Conservation (phyloP, 2,888 invertebrate species). For the Charanyca ferruginea region DNA sequence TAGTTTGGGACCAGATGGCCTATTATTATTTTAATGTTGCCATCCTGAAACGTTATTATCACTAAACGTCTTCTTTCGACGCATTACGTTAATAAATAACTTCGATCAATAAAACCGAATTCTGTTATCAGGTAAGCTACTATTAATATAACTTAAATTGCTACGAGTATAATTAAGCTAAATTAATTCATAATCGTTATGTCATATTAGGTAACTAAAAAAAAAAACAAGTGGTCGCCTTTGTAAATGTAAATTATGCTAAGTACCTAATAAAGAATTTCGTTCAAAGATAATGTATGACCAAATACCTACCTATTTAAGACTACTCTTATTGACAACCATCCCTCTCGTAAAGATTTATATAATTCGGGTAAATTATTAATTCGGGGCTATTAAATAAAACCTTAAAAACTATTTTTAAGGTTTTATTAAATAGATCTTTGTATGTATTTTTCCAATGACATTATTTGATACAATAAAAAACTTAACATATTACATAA, state of each 20-base stretch:
- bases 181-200: conserved; percentile 22
- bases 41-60: too few relatives aligned
- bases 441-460: background rate
- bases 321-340: background rate
- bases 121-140: background rate
- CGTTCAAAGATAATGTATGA: background rate
- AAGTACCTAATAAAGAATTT: conserved; percentile 13
- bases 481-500: conserved; percentile 5
- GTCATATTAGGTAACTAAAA: background rate
- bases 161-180: conserved; percentile 23
- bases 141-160: conserved; percentile 1
- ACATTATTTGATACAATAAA: background rate
- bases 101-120: too few relatives aligned
- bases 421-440: conserved; percentile 10
- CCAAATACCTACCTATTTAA: background rate
- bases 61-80: too few relatives aligned
- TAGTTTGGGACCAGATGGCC: too few relatives aligned
- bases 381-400: too few relatives aligned
- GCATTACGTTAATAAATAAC: too few relatives aligned
- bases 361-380: background rate
- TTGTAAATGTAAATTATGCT: conserved; percentile 3
- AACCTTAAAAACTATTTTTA: background rate
- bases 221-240: background rate
- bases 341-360: background rate
- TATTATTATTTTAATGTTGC: too few relatives aligned